phyloP scores from a whole-genome alignment of 2,888 invertebrate species.

The Cataglyphis albicans region DNA sequence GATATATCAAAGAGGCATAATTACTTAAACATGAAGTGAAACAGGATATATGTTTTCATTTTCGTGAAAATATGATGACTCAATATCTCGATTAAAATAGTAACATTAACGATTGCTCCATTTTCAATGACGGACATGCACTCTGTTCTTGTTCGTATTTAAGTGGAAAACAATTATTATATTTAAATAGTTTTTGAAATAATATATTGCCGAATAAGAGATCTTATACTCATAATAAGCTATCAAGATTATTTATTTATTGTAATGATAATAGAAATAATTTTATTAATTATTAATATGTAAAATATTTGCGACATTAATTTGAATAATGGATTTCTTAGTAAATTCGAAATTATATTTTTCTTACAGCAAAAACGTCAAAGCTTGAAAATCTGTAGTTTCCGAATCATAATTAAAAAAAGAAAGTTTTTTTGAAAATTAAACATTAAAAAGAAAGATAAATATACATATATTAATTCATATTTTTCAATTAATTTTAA shows the following conservation, averaged over 20 bases:
- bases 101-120: constrained; percentile 14
- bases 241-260: constrained; percentile 1
- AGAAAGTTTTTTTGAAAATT: background rate
- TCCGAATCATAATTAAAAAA: background rate
- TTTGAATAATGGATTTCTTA: background rate
- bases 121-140: constrained; percentile 5
- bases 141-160: background rate
- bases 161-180: constrained; percentile 32
- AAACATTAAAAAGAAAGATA: background rate
- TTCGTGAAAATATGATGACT: background rate
- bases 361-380: background rate
- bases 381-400: background rate
- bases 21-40: background rate
- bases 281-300: background rate
- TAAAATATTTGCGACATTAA: background rate
- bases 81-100: constrained; percentile 16
- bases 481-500: background rate
- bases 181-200: background rate
- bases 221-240: constrained; percentile 4
- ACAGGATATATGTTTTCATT: background rate
- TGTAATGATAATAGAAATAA: background rate
- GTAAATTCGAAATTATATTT: background rate
- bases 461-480: background rate
- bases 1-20: background rate
- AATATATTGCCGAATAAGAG: constrained; percentile 14